Percentiles rank a stretch among this genome's conserved stretches.
Conservation (phyloP, 2,888 invertebrate genomes). For the Macrophya alboannulata region DNA sequence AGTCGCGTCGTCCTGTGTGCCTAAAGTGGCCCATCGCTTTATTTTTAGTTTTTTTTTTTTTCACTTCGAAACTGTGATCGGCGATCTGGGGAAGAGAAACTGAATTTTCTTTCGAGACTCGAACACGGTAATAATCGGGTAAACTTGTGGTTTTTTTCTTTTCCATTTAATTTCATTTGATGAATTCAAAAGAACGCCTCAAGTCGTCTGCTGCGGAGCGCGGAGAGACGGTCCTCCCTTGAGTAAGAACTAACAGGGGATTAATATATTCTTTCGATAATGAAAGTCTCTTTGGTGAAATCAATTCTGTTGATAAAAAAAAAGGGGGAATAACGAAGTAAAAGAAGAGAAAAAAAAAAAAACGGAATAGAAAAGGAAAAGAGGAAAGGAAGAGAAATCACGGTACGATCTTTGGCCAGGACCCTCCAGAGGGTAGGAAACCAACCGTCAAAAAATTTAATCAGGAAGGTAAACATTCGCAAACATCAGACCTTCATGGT, state of each 20-base stretch:
- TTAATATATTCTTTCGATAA: conserved; percentile 22
- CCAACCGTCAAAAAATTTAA: conserved; percentile 30
- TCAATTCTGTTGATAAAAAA: not conserved
- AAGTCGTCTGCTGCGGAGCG: not conserved
- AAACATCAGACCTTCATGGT: not conserved
- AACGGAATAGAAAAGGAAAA: not conserved
- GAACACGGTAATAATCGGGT: not conserved
- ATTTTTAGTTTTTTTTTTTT: not conserved
- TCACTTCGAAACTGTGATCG: not conserved
- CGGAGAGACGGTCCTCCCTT: not conserved
- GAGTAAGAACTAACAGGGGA: not conserved
- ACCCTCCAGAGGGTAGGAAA: conserved; percentile 12
- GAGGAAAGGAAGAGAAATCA: not conserved
- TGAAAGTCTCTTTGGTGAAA: not conserved
- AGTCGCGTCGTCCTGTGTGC: not conserved
- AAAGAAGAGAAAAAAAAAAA: not conserved
- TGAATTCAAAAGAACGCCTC: not conserved
- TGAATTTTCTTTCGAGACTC: not conserved
- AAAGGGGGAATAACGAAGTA: not conserved
- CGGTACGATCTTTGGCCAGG: not conserved
- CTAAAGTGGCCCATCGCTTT: conserved; percentile 16
- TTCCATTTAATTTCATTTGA: too few relatives aligned
- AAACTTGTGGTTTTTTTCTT: not conserved
- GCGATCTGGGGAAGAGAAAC: not conserved
- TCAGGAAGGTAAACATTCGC: conserved; percentile 33